Evolutionary conservation across 1,140 invertebrate genomes (phyloP).

Genomic region (Aporrectodea caliginosa): DNA sequence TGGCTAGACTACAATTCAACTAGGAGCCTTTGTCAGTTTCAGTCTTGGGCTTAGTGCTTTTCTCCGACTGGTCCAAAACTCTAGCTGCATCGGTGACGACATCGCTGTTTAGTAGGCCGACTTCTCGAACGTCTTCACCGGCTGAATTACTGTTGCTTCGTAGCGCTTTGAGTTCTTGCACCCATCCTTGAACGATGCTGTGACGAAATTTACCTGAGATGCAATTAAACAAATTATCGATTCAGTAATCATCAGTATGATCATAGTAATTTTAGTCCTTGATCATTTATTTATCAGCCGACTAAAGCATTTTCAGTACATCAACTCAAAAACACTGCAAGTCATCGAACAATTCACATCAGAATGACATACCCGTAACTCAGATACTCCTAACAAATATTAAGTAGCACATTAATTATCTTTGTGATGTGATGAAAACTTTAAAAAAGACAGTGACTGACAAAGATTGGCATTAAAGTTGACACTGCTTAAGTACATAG

Average conservation of each 20-base stretch:
- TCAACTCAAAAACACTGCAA: not conserved
- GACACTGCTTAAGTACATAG: too few species aligned
- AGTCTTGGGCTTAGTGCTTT: too few species aligned
- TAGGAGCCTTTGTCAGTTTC: too few species aligned
- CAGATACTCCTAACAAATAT: not conserved
- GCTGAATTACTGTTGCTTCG: not conserved
- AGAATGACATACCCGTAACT: not conserved
- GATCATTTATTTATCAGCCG: not conserved
- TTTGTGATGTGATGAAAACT: too few species aligned
- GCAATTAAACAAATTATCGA: not conserved
- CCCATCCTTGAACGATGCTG: not conserved
- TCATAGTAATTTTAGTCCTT: not conserved
- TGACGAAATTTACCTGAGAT: not conserved
- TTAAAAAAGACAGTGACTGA: too few species aligned
- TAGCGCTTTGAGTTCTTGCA: not conserved
- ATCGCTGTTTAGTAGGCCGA: too few species aligned
- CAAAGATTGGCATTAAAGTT: too few species aligned
- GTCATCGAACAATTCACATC: not conserved
- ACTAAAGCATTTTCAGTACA: not conserved
- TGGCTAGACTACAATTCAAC: too few species aligned
- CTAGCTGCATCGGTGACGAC: too few species aligned
- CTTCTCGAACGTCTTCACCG: too few species aligned
- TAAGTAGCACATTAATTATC: not conserved
- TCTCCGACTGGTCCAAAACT: too few species aligned
- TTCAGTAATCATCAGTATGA: not conserved